Base-by-base conservation (phyloP, 2,797 vertebrate species). In the Melopsittacus undulatus region DNA sequence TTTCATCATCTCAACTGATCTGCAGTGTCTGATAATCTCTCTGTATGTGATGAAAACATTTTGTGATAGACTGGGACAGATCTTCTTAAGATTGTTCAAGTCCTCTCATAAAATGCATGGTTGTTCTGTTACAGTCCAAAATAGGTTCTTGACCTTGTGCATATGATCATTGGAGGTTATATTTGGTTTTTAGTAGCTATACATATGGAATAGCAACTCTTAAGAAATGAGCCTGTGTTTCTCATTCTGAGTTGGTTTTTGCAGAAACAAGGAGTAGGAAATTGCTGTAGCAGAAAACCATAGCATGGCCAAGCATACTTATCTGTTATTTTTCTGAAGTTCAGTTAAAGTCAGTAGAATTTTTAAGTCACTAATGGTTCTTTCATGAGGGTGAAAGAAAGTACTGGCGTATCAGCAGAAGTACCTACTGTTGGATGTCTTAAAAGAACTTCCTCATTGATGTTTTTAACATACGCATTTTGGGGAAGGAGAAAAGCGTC, bases 71-170 rank as follows among this genome's bases (percentile, higher is more conserved):
- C 66, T 73, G 59, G 38, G 62, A 68, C 80, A 86, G 59, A 78
- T 79, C 78, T 87, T 78, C 38, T 66, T 36, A 34, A 73, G 49
- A 59, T 70, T 17, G 29, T 64, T 93, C 40, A 66, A 78, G 43
- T 83, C 79, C 66, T 73, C 89, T 94, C 87, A 93, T 85, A 73
- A 89, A 94, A 84, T 30, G n/a, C 61, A 40, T 63, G 48, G 19
- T 59, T 70, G 63, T 87, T 94, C 84, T 46, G 30, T 87, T 90
- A 57, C 16, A 38, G 76, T 75, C 54, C 38, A 51, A 68, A 85
- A 87, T 36, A 81, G 38, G 45, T 87, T 88, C 76, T 83, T 92
- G 84, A 90, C 69, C 59, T 87, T 87, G 57, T 63, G 43, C 7
- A 2, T 64, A 5, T 38, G 73, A 51, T 92, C 48, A 14, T 32